Percentiles rank a stretch among this genome's conserved stretches.
phyloP scores from a whole-genome alignment of 2,113 vertebrate genomes.

The Paramormyrops kingsleyae region DNA sequence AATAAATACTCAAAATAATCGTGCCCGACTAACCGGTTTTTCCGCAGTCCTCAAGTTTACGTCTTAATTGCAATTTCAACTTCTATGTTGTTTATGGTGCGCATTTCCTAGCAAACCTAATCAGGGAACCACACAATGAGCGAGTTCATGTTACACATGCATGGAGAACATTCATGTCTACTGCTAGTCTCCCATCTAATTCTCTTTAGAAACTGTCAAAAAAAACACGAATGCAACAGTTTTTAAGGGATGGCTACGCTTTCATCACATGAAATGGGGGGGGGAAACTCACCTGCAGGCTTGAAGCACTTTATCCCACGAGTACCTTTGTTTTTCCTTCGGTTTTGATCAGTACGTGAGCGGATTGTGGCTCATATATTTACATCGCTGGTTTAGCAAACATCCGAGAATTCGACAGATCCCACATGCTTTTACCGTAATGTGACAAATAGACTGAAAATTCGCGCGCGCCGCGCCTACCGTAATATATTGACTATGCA shows the following conservation, averaged over 20 bases:
- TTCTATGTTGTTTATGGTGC: not conserved
- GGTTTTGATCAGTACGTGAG: not conserved
- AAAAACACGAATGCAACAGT: not conserved
- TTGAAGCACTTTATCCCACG: not conserved
- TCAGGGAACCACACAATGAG: not conserved
- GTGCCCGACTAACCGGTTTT: not conserved
- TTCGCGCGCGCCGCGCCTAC: conserved; percentile 1
- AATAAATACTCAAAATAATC: not conserved
- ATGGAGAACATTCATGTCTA: not conserved
- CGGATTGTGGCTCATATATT: not conserved
- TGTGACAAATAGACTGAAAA: conserved; percentile 5
- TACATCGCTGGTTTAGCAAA: conserved; percentile 18
- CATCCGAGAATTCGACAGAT: conserved; percentile 14
- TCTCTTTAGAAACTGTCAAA: not conserved
- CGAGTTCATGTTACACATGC: not conserved
- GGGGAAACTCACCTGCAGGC: not conserved
- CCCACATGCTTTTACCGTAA: conserved; percentile 20
- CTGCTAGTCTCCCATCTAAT: not conserved
- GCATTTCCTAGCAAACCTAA: not conserved
- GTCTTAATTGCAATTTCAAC: not conserved
- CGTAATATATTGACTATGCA: conserved; percentile 8
- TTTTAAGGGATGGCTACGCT: not conserved
- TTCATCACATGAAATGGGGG: not conserved
- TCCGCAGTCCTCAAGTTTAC: not conserved
- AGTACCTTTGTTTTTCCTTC: not conserved